These are phyloP conservation scores for Leucophenga varia DNA, from an alignment of 1,140 invertebrate genomes.

Conservation along the genomic window DNA sequence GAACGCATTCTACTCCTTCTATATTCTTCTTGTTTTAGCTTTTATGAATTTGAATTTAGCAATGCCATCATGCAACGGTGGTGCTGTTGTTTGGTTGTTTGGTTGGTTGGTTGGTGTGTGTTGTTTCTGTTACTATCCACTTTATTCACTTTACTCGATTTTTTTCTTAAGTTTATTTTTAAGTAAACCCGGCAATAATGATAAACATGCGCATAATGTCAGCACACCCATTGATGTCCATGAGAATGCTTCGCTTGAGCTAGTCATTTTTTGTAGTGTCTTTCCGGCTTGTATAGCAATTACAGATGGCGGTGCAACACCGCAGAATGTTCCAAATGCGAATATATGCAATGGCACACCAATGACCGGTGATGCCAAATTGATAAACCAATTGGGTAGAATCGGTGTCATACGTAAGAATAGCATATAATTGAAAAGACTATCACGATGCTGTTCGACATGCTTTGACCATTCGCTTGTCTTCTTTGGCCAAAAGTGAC, in stretches of 20 bases:
- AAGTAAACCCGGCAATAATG: slow-evolving; percentile 88
- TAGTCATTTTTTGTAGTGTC: slow-evolving; percentile 89
- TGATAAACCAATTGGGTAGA: slow-evolving; percentile 99
- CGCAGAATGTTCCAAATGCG: slow-evolving; percentile 89
- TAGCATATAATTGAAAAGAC: slow-evolving; percentile 95
- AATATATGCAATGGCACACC: slow-evolving; percentile 92
- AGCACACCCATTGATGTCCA: slow-evolving; percentile 82
- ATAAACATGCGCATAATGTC: slow-evolving; percentile 75
- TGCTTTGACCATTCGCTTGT: slow-evolving; percentile 82
- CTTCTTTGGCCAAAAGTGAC: slow-evolving; percentile 86
- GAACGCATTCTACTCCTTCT: too few species aligned
- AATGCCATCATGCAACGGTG: too few species aligned
- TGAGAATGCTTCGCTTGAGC: slow-evolving; percentile 86
- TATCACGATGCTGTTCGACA: slow-evolving; percentile 82
- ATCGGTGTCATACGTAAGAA: slow-evolving; percentile 97
- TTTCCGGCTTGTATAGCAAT: slow-evolving; percentile 97
- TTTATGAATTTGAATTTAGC: too few species aligned
- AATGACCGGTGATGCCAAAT: slow-evolving; percentile 94
- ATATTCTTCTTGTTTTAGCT: too few species aligned
- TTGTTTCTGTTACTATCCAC: too few species aligned
- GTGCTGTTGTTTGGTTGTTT: too few species aligned
- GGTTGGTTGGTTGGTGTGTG: too few species aligned
- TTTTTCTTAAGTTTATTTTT: slow-evolving; percentile 81
- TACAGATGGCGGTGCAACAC: slow-evolving; percentile 97
- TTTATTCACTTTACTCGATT: slow-evolving; percentile 74